These are phyloP conservation scores for Phoebastria nigripes DNA, from an alignment of 2,797 vertebrate genomes.

Conservation along the genomic window DNA sequence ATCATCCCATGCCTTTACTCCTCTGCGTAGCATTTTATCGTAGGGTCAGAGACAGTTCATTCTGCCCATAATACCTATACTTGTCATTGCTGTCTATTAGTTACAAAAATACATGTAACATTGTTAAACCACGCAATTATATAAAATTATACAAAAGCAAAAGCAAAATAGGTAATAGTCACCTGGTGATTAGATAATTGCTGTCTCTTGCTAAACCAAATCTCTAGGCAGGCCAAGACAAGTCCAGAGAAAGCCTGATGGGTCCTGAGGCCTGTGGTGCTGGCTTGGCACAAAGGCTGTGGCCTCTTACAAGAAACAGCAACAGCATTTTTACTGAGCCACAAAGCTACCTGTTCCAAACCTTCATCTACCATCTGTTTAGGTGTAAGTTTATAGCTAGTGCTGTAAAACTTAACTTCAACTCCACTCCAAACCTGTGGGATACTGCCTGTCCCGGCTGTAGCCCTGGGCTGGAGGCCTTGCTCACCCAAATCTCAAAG, in stretches of 20 bases:
- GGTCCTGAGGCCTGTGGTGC: background rate
- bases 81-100: background rate
- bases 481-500: background rate
- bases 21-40: rapidly evolving
- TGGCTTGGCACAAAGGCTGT: background rate
- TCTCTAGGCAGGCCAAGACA: background rate
- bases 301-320: background rate
- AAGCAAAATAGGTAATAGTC: background rate
- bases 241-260: background rate
- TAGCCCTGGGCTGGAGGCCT: background rate
- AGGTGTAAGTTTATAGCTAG: background rate
- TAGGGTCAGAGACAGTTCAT: background rate
- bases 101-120: background rate
- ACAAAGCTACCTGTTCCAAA: background rate
- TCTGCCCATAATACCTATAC: background rate
- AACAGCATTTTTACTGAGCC: background rate
- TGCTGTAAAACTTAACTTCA: background rate
- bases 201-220: background rate
- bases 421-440: background rate
- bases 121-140: background rate
- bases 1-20: background rate
- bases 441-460: background rate
- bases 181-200: background rate
- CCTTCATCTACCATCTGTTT: background rate
- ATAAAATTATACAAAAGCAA: background rate